Base-by-base conservation (phyloP, 2,888 invertebrate genomes). In the Drosophila paramelanica region DNA sequence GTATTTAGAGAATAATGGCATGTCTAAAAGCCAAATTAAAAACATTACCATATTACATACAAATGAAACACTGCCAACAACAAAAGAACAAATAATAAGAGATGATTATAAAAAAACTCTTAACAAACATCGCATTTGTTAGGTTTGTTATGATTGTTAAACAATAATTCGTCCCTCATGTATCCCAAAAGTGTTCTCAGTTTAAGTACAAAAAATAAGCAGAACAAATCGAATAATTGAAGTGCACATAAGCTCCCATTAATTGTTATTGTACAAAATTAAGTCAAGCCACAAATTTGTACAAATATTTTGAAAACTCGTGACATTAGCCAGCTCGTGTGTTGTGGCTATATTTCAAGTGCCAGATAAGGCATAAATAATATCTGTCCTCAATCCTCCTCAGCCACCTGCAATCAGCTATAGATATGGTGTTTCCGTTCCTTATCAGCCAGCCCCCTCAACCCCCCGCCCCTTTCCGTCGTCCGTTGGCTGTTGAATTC, bases 1-100 rank as follows among this genome's bases (percentile, higher is more conserved):
- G 47, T 67, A 61, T 73, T 67, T 62, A 75, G 62, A 57, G 49
- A 56, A 33, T 50, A 20, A 51, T 62, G 69, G 59, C 59, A 73
- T 60, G 78, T 64, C 47, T 66, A 45, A 52, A 73, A 20, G 58
- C 72, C 60, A 68, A 76, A 55, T 47, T 59, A 71, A 62, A 62
- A 45, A 61, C 45, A 45, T 41, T 51, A 52, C 61, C 58, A 73
- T 73, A 69, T 67, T 38, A 55, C 57, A 74, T 65, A 55, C 61
- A 73, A 83, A 71, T 75, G 79, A 78, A 78, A 76, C 79, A 79
- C 79, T 79, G 79, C 79, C 79, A 79, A 73, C 49, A 50, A 60
- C 27, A 50, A 50, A 49, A 38, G 25, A 47, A 10, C 5, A 49
- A 49, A 13, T 3, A 49, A 59, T 2, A 17, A 36, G 55, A 58